phyloP scores from a whole-genome alignment of 2,113 vertebrate species.

The Rhineura floridana region DNA sequence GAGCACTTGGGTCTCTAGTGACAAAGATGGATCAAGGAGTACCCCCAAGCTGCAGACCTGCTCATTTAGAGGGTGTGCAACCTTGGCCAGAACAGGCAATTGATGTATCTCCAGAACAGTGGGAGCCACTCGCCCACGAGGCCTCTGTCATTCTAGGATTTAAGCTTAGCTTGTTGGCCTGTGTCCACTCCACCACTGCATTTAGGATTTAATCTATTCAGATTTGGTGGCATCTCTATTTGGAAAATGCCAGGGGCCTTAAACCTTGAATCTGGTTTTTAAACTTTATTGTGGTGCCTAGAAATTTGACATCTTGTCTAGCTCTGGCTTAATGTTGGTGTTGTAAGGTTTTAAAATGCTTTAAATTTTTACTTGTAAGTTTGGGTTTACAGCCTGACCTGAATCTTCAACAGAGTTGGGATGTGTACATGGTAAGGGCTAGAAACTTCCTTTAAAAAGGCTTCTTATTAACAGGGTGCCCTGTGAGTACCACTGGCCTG shows the following conservation, averaged over 20 bases:
- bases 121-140: too few species aligned
- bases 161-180: too few species aligned
- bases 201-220: neutral
- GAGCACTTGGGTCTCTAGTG: too few species aligned
- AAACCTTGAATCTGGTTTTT: neutral
- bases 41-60: too few species aligned
- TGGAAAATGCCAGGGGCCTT: neutral
- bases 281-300: neutral
- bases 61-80: too few species aligned
- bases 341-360: neutral
- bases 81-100: too few species aligned
- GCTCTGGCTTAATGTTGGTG: neutral
- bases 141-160: too few species aligned
- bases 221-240: neutral
- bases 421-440: neutral
- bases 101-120: too few species aligned
- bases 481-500: neutral
- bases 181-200: too few species aligned
- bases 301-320: neutral
- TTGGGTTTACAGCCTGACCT: neutral
- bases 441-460: neutral
- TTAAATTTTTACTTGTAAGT: too few species aligned
- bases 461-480: constrained; percentile 7
- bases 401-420: neutral
- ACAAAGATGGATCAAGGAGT: too few species aligned